Evolutionary conservation across 2,888 invertebrate species (phyloP), one percentile per base, ranked within the genome.

Genomic region (Tinea pellionella): DNA sequence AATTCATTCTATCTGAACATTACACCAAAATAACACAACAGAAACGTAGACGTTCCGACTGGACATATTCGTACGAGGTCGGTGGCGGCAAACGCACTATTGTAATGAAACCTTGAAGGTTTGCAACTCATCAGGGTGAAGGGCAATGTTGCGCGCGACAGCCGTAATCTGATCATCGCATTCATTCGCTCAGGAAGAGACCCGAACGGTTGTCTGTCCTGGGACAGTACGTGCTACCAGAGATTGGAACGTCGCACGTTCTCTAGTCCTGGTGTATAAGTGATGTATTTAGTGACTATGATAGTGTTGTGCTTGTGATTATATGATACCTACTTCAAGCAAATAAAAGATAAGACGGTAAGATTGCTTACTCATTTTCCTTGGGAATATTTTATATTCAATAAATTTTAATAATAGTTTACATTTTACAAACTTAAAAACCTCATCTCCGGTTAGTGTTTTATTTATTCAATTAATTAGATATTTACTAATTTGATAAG

Each of bases 51-150:
- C 53, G 15, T 9, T n/a, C 4, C 53, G 53, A 47, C 15, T 47
- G 47, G 47, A 47, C 32, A 29, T 57, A 13, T 57, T 57, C 41
- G 42, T 59, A 42, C 59, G 59, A 59, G 59, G 59, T 19, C 59
- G 24, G 47, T 6, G 16, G n/a, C 47, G 47, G 9, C 47, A 16
- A 47, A 13, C 55, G 24, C 47, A 16, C 15, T 47, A 47, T 47
- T 47, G 15, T 47, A 41, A 30, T 11, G 2, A 30, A 59, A 60
- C 60, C 60, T 56, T 60, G 55, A 56, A 55, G 60, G 55, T 13
- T 41, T 60, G 60, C 60, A 41, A 60, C 42, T 56, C 60, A 60
- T 60, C 60, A 60, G 55, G 56, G 60, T 55, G 53, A 60, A 55
- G 60, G 60, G 55, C 55, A 12, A 51, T 9, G 56, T 12, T 29